phyloP scores from a whole-genome alignment of 2,113 vertebrate genomes.

The Nothocercus julius region DNA sequence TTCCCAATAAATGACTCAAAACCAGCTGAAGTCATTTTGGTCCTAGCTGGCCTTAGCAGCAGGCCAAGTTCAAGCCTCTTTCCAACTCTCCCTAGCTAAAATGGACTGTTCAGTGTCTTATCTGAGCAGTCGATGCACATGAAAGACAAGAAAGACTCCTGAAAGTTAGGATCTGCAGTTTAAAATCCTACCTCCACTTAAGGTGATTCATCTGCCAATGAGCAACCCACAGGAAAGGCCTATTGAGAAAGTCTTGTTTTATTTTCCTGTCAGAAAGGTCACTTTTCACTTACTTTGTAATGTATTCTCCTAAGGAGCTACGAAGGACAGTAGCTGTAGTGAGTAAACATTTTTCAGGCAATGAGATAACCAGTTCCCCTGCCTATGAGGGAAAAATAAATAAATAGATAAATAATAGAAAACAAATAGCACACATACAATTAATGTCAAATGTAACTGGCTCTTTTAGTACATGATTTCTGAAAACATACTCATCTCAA shows the following conservation, averaged over 20 bases:
- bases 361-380: constrained; percentile 84
- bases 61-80: neutral
- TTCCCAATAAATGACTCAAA: neutral
- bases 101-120: neutral
- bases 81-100: neutral
- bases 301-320: constrained; percentile 84
- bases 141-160: neutral
- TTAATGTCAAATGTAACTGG: neutral
- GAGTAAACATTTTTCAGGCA: constrained; percentile 91
- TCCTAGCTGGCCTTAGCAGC: neutral
- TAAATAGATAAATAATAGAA: neutral
- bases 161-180: neutral
- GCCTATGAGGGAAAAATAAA: constrained; percentile 73
- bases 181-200: neutral
- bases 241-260: neutral
- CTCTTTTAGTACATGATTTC: neutral
- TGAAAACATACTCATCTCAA: neutral
- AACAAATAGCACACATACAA: neutral
- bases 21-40: neutral
- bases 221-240: neutral
- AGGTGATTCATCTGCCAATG: neutral
- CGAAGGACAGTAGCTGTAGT: constrained; percentile 86
- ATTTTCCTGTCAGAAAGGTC: neutral
- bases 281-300: constrained; percentile 82
- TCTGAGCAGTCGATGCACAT: neutral